Conservation (phyloP, 2,113 vertebrate genomes). For the Ramphastos sulfuratus region DNA sequence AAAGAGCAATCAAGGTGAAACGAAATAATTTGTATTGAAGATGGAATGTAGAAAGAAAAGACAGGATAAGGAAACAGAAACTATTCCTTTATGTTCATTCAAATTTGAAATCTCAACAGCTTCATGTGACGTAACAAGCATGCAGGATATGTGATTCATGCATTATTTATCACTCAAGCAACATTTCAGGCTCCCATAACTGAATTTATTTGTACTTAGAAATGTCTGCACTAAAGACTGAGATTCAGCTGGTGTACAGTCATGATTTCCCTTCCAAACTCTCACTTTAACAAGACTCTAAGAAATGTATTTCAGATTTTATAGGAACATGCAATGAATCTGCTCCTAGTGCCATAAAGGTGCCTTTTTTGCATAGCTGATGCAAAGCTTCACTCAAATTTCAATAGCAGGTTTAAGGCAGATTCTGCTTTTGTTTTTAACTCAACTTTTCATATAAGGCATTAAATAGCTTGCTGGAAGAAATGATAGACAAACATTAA, state of each 20-base stretch:
- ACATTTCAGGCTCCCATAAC: not conserved
- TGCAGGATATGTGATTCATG: not conserved
- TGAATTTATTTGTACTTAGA: constrained; percentile 1
- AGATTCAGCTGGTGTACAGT: not conserved
- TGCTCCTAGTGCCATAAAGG: not conserved
- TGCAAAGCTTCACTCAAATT: not conserved
- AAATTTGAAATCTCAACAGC: constrained; percentile 1
- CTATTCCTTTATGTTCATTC: not conserved
- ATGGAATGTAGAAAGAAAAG: not conserved
- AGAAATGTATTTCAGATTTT: not conserved
- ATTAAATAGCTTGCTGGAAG: not conserved
- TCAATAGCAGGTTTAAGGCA: not conserved
- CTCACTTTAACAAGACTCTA: not conserved
- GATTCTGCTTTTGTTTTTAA: not conserved
- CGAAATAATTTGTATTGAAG: not conserved
- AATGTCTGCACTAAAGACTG: not conserved
- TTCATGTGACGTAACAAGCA: not conserved
- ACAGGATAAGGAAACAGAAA: not conserved
- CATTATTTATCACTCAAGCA: not conserved
- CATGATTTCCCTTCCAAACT: not conserved
- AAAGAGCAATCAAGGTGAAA: constrained; percentile 12
- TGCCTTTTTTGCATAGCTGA: not conserved
- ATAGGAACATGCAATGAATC: not conserved
- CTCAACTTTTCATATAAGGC: not conserved
- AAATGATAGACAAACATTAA: not conserved